These are phyloP conservation scores for Yponomeuta cagnagella DNA, from an alignment of 2,888 invertebrate species.

Conservation along the genomic window DNA sequence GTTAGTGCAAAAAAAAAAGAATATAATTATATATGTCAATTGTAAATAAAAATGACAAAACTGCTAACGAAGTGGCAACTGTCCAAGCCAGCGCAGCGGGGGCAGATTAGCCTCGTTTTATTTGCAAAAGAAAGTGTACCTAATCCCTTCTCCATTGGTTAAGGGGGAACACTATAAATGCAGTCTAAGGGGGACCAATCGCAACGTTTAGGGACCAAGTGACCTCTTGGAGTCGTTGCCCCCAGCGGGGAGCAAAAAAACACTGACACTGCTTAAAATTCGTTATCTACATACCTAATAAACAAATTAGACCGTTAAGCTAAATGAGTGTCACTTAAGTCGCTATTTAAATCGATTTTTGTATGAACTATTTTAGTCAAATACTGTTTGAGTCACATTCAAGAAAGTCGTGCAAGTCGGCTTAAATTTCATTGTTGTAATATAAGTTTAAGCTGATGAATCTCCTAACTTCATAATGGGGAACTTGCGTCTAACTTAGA, in stretches of 20 bases:
- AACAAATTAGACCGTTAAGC: too few relatives aligned
- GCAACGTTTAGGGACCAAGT: neutral
- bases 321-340: too few relatives aligned
- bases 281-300: too few relatives aligned
- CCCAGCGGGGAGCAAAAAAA: neutral
- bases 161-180: conserved; percentile 12
- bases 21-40: neutral
- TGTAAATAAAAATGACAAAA: neutral
- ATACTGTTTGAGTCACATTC: too few relatives aligned
- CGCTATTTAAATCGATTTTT: too few relatives aligned
- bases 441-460: too few relatives aligned
- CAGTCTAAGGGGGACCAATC: neutral
- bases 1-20: too few relatives aligned
- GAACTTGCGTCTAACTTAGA: too few relatives aligned
- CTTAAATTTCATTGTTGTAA: too few relatives aligned
- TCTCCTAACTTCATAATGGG: too few relatives aligned
- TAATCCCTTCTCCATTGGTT: conserved; percentile 49
- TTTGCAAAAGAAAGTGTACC: conserved; percentile 39
- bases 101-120: conserved; percentile 47
- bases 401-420: too few relatives aligned
- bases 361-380: too few relatives aligned
- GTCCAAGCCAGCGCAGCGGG: conserved; percentile 50
- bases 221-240: neutral
- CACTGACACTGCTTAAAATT: neutral
- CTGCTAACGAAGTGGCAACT: conserved; percentile 33